Conservation (phyloP, 1,140 invertebrate genomes). For the Bombus picipes region DNA sequence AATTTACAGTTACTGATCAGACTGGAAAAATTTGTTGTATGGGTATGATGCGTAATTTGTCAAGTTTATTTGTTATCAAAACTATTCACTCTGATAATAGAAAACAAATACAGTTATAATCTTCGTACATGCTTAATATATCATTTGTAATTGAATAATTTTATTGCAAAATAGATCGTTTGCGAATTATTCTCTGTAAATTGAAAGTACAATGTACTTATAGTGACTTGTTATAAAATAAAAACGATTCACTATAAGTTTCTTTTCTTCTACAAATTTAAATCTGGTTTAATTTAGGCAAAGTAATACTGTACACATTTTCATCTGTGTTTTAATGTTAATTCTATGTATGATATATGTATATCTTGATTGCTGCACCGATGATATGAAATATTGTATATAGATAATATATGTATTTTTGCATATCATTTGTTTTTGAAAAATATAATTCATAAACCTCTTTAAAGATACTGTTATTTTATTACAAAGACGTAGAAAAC, state of each 20-base stretch:
- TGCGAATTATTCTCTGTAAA: constrained; percentile 45
- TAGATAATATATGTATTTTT: constrained; percentile 82
- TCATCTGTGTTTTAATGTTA: constrained; percentile 58
- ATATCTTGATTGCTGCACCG: constrained; percentile 81
- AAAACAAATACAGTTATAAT: constrained; percentile 1
- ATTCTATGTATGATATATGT: constrained; percentile 81
- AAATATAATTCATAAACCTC: constrained; percentile 41
- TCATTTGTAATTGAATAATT: constrained; percentile 21
- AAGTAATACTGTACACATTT: constrained; percentile 37
- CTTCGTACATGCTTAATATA: constrained; percentile 7
- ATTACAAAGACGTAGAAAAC: constrained; percentile 3
- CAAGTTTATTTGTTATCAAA: not conserved
- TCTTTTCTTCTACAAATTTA: constrained; percentile 17
- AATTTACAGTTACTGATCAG: constrained; percentile 4
- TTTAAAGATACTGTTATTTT: constrained; percentile 36
- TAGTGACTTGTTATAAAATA: constrained; percentile 25
- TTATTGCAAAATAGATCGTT: constrained; percentile 25
- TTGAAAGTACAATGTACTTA: constrained; percentile 49
- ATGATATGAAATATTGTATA: constrained; percentile 80
- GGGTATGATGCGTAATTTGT: not conserved
- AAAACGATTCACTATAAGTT: constrained; percentile 43
- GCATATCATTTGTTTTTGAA: constrained; percentile 80
- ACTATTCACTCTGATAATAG: not conserved
- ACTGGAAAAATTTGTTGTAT: constrained; percentile 9
- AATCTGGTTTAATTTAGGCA: constrained; percentile 24